Conservation (phyloP, 2,888 invertebrate species). For the Caenorhabditis macrosperma region DNA sequence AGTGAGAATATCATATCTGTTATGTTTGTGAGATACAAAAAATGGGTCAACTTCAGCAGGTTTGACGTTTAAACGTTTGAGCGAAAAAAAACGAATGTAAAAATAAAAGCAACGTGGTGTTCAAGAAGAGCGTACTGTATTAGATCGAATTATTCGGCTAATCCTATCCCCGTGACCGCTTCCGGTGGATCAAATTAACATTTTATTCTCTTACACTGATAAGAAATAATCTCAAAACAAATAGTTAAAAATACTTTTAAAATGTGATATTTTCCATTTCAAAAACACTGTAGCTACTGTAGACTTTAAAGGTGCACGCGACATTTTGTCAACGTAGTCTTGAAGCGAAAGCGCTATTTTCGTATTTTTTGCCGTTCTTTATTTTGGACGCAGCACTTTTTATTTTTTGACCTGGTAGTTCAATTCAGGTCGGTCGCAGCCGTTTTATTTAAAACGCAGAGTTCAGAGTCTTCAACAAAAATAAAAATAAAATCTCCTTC, state of each 20-base stretch:
- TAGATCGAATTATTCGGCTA: no score
- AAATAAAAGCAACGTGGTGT: background rate
- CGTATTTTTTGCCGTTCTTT: background rate
- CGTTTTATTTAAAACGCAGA: no score
- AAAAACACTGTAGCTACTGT: slow-evolving; percentile 22
- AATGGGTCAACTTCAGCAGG: slow-evolving; percentile 25
- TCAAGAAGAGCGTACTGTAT: no score
- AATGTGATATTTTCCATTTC: no score
- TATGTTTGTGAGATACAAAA: slow-evolving; percentile 3
- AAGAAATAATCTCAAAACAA: no score
- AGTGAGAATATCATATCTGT: slow-evolving; percentile 21
- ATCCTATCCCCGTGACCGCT: no score
- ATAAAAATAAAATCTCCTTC: no score
- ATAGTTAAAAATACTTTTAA: background rate
- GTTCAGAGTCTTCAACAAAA: no score
- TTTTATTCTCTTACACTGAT: no score
- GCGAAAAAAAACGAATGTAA: background rate
- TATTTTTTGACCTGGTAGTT: no score
- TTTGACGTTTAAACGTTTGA: background rate
- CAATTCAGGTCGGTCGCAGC: no score
- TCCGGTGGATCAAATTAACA: no score
- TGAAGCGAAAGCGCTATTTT: background rate
- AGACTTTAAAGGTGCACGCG: slow-evolving; percentile 8
- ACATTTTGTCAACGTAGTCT: background rate
- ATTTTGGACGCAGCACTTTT: background rate